Percentiles rank a stretch among this genome's conserved stretches.
Conservation (phyloP, 2,888 invertebrate species). For the Amphiduros pacificus region DNA sequence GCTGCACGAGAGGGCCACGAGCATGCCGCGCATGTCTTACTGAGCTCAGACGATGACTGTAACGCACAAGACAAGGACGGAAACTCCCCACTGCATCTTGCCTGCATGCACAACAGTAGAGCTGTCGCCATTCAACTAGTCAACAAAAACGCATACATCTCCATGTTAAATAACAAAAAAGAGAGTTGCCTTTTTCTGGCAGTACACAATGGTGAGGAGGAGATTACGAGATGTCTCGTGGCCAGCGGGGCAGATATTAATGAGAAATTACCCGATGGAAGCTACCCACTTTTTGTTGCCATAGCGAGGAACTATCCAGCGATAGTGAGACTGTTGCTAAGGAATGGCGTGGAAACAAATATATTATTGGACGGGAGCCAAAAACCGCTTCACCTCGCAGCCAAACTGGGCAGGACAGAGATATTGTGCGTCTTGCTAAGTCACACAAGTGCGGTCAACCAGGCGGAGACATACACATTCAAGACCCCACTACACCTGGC, state of each 20-base stretch:
- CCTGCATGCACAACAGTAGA: neutral
- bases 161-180: neutral
- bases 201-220: neutral
- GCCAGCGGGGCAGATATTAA: neutral
- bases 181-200: neutral
- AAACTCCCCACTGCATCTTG: neutral
- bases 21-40: neutral
- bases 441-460: neutral
- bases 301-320: neutral
- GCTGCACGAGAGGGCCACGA: neutral
- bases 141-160: neutral
- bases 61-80: neutral
- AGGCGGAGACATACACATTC: neutral
- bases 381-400: neutral
- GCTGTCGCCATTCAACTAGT: neutral
- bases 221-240: neutral
- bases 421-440: neutral
- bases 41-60: neutral
- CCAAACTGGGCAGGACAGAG: neutral
- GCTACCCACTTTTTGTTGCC: neutral
- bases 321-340: neutral
- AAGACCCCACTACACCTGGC: neutral
- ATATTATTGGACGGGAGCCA: neutral
- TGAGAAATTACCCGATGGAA: neutral
- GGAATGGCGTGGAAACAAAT: neutral